Percentiles rank a stretch among this genome's conserved stretches.
Evolutionary conservation across 2,797 vertebrate species (phyloP).

Genomic region (Corythornis leucogaster): DNA sequence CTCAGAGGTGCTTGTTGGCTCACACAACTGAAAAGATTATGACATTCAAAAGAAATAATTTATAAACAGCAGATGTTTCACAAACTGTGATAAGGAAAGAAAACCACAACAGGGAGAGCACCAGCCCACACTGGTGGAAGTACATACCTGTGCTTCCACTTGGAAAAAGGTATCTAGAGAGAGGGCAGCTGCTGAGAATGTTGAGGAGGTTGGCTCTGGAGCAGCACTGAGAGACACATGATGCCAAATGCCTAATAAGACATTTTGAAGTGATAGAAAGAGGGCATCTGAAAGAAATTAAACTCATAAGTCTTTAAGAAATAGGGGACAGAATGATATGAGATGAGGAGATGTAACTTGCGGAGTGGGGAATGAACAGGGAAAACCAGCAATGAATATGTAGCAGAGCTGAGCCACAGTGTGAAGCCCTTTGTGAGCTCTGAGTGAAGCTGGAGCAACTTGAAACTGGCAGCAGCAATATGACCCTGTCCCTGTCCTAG

Average conservation of each 20-base stretch:
- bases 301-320: not conserved
- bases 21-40: not conserved
- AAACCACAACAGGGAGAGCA: not conserved
- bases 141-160: not conserved
- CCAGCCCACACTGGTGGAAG: not conserved
- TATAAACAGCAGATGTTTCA: constrained; percentile 59
- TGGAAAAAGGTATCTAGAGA: not conserved
- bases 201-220: not conserved
- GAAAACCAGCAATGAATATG: not conserved
- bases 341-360: not conserved
- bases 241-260: not conserved
- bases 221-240: not conserved
- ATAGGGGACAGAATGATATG: not conserved
- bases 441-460: not conserved
- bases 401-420: not conserved
- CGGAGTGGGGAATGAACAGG: not conserved
- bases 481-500: not conserved
- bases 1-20: constrained; percentile 18
- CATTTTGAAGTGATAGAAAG: not conserved
- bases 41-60: constrained; percentile 56
- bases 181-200: constrained; percentile 25
- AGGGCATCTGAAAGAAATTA: not conserved
- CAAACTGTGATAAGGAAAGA: constrained; percentile 18
- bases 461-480: not conserved
- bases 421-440: not conserved